Base-by-base conservation (phyloP, 1,140 invertebrate species). In the Aphaenogaster ashmeadi region DNA sequence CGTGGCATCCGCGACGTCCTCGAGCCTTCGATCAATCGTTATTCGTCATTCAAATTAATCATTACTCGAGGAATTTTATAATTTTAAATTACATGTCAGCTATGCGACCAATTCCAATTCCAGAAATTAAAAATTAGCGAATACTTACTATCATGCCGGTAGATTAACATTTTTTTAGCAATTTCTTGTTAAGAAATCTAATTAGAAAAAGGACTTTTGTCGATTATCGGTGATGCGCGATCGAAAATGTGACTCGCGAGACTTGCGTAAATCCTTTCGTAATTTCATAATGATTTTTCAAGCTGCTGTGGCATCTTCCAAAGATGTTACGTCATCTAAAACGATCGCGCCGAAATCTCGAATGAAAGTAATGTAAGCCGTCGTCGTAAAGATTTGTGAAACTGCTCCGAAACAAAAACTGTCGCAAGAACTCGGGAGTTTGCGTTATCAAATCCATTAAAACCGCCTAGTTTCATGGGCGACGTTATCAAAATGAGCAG, bases 271-370 rank as follows among this genome's bases (percentile, higher is more conserved):
- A 9, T 18, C 11, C 33, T 56, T 21, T 18, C 54, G 52, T 60
- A 58, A 58, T 75, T 15, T 56, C 52, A n/a, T 15, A 47, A 77
- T 60, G 21, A 77, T 38, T 50, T 41, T 77, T 38, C 54, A 13
- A 72, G 13, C 27, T 21, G 50, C 36, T 9, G 36, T 6, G 21
- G 3, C 7, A 11, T 11, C 5, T 52, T 50, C 4, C 44, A 8
- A 52, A 75, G 18, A 74, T 60, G 13, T 77, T 60, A 41, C 52
- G 44, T 6, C 52, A 41, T 60, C 21, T 60, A 27, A 71, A 77
- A 58, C 15, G 15, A 52, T 18, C 36, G 11, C 36, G 11, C 7
- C n/a, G 52, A 75, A 75, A 75, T 60, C 13, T 60, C 54, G 56
- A 77, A 41, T 27, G 5, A 60, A 77, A 77, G 18, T 77, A 41